Evolutionary conservation across 2,888 invertebrate species (phyloP).

Genomic region (Drosophila affinis): DNA sequence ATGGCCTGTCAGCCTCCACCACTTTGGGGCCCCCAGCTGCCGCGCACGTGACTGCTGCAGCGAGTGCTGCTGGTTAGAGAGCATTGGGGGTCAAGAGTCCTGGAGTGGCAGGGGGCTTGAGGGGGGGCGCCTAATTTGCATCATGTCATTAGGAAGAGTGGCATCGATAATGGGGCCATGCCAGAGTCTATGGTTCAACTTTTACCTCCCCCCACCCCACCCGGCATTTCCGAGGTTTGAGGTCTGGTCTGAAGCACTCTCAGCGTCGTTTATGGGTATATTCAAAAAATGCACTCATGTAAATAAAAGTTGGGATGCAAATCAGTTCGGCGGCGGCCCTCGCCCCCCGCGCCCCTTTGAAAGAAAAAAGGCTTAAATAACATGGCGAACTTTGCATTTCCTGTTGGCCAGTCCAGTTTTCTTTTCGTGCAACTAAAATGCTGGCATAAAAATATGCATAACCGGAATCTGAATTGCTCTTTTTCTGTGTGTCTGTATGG

Average conservation of each 20-base stretch:
- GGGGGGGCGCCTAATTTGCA: constrained; percentile 61
- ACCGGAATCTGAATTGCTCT: constrained; percentile 40
- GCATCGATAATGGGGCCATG: constrained; percentile 61
- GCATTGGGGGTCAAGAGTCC: constrained; percentile 31
- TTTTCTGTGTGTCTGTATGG: not conserved
- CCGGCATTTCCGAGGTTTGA: not conserved
- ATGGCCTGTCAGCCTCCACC: constrained; percentile 54
- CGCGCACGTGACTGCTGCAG: constrained; percentile 69
- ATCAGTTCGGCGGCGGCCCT: not conserved
- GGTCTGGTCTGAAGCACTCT: constrained; percentile 5
- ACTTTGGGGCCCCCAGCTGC: constrained; percentile 55
- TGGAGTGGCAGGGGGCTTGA: not conserved
- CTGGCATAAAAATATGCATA: constrained; percentile 33
- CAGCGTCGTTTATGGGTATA: not conserved
- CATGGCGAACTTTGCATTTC: constrained; percentile 45
- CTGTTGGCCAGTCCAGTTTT: constrained; percentile 7
- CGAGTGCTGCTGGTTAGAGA: constrained; percentile 27
- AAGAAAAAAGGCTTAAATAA: constrained; percentile 44
- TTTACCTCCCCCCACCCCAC: not conserved
- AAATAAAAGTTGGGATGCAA: constrained; percentile 15
- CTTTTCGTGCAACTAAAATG: constrained; percentile 7
- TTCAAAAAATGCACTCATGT: constrained; percentile 17
- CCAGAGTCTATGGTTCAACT: constrained; percentile 27
- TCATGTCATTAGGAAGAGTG: constrained; percentile 68
- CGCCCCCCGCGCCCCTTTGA: not conserved